Percentiles rank a stretch among this genome's conserved stretches.
Evolutionary conservation across 2,797 vertebrate species (phyloP).

Genomic region (Gymnoscopelus microlampas): DNA sequence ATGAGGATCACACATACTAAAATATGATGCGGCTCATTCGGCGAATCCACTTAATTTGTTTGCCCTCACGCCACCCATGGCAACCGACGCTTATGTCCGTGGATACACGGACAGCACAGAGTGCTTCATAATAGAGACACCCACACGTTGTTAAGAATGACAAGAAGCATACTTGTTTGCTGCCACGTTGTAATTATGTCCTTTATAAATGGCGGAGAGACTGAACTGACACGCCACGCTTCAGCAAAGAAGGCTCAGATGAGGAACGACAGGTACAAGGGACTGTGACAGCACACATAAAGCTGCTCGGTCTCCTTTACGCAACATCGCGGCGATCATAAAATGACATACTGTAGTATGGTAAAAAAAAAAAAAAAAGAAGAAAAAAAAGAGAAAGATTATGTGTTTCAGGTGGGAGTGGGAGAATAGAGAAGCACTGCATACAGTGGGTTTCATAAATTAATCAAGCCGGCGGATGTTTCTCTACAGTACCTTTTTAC

Average conservation of each 20-base stretch:
- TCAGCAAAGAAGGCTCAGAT: slow-evolving; percentile 24
- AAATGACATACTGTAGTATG: slow-evolving; percentile 44
- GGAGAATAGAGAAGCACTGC: slow-evolving; percentile 43
- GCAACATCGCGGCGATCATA: slow-evolving; percentile 53
- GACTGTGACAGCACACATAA: slow-evolving; percentile 23
- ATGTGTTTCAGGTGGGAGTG: slow-evolving; percentile 32
- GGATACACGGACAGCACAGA: too few species aligned
- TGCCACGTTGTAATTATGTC: slow-evolving; percentile 43
- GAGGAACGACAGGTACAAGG: slow-evolving; percentile 27
- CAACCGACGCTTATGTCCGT: not conserved
- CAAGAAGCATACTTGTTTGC: slow-evolving; percentile 41
- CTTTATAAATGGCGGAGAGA: slow-evolving; percentile 39
- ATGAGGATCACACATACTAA: too few species aligned
- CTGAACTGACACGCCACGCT: slow-evolving; percentile 36
- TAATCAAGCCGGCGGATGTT: slow-evolving; percentile 74
- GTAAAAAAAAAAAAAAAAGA: slow-evolving; percentile 45
- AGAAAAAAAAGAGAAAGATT: slow-evolving; percentile 32
- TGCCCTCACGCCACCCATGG: too few species aligned
- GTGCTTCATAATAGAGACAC: slow-evolving; percentile 40
- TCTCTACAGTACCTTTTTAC: slow-evolving; percentile 61
- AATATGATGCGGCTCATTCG: not conserved
- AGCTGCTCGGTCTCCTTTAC: slow-evolving; percentile 30
- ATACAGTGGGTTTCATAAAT: slow-evolving; percentile 74
- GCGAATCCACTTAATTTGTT: too few species aligned
- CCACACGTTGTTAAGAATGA: slow-evolving; percentile 48